Evolutionary conservation across 2,888 invertebrate species (phyloP).

Genomic region (Metacarcinus magister): DNA sequence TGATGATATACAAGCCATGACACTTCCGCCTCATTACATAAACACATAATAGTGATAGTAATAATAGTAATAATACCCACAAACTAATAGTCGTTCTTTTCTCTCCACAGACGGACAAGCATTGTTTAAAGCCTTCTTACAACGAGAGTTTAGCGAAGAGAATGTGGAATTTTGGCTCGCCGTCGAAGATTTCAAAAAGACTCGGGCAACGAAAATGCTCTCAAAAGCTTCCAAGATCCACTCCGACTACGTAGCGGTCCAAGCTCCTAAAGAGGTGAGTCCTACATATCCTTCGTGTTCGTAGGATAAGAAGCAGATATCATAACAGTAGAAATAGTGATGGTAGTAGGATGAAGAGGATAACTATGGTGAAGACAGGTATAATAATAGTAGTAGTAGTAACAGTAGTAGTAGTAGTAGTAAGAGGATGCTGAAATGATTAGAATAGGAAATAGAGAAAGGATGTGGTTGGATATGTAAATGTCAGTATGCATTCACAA

Average conservation of each 20-base stretch:
- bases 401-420: background rate
- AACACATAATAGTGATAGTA: no score
- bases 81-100: background rate
- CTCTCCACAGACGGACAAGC: slow-evolving; percentile 86
- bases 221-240: slow-evolving; percentile 86
- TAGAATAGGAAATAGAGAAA: background rate
- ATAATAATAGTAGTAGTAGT: background rate
- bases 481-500: background rate
- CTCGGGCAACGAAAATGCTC: slow-evolving; percentile 84
- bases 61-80: no score
- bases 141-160: slow-evolving; percentile 87
- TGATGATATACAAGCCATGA: background rate
- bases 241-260: slow-evolving; percentile 86
- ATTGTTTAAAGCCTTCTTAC: slow-evolving; percentile 86
- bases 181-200: slow-evolving; percentile 86
- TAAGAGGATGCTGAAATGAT: background rate
- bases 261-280: slow-evolving; percentile 86
- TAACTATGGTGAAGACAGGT: background rate
- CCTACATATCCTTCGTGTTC: background rate
- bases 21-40: background rate
- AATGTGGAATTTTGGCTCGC: slow-evolving; percentile 87
- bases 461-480: background rate
- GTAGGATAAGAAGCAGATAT: background rate
- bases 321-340: background rate
- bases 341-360: background rate